Conservation (phyloP, 2,113 vertebrate species). For the Phrynosoma blainvillii region DNA sequence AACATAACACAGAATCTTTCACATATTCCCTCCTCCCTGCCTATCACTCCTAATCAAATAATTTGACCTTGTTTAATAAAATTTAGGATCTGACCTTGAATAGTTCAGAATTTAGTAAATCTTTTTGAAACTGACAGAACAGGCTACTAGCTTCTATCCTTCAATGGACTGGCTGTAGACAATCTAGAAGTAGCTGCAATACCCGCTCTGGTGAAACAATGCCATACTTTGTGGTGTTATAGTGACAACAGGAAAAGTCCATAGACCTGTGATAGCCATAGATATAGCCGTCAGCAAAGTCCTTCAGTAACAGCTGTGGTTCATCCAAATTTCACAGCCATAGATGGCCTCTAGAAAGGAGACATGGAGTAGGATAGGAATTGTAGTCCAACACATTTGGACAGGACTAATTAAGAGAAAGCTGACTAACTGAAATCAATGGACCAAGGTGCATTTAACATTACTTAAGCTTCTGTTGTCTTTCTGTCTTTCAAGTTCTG, state of each 20-base stretch:
- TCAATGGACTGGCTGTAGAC: neutral
- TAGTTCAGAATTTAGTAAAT: neutral
- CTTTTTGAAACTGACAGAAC: neutral
- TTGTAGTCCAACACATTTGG: neutral
- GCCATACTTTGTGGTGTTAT: neutral
- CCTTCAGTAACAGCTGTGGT: neutral
- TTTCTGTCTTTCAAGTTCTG: neutral
- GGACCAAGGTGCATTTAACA: neutral
- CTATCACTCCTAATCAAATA: neutral
- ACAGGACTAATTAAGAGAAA: neutral
- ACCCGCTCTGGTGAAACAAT: neutral
- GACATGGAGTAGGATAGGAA: neutral
- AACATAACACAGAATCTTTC: neutral
- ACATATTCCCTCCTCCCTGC: neutral
- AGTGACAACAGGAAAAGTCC: neutral
- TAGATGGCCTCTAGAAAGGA: neutral
- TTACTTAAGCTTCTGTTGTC: neutral
- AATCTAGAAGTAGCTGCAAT: neutral
- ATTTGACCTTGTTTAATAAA: neutral
- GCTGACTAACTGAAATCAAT: no score
- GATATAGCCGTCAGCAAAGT: neutral
- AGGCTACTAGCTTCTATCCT: neutral
- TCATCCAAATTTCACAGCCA: neutral
- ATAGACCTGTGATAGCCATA: neutral
- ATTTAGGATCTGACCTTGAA: neutral